phyloP scores from a whole-genome alignment of 1,140 invertebrate species.

The Venturia canescens region DNA sequence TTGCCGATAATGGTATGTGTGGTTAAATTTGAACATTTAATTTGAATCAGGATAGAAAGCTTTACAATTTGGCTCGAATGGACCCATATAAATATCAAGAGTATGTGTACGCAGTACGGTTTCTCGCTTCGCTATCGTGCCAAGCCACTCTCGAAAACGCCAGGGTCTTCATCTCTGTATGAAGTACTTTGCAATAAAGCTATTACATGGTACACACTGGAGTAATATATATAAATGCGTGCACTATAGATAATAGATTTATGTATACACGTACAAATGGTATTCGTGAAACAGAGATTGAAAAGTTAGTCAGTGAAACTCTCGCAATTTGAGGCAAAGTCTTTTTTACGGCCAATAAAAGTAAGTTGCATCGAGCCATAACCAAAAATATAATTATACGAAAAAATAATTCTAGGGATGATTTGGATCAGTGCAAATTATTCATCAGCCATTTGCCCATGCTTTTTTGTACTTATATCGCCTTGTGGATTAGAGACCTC shows the following conservation, averaged over 20 bases:
- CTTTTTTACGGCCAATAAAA: slow-evolving; percentile 3
- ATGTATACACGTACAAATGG: background rate
- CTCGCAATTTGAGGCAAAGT: background rate
- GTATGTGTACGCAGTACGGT: slow-evolving; percentile 39
- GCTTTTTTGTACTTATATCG: too few species aligned
- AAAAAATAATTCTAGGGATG: too few species aligned
- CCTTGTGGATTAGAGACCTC: too few species aligned
- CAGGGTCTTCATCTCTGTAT: slow-evolving; percentile 37
- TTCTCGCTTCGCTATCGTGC: slow-evolving; percentile 37
- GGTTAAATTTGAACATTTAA: too few species aligned
- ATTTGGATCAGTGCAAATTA: too few species aligned
- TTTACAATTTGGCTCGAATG: background rate
- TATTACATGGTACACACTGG: background rate
- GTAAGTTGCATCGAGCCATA: background rate
- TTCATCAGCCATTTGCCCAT: too few species aligned
- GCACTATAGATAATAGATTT: background rate
- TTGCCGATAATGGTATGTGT: too few species aligned
- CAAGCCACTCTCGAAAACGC: slow-evolving; percentile 15
- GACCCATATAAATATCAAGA: background rate
- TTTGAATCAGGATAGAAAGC: too few species aligned
- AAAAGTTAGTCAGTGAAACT: slow-evolving; percentile 19
- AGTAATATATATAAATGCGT: slow-evolving; percentile 6
- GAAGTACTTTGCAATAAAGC: slow-evolving; percentile 16
- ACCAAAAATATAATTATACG: too few species aligned
- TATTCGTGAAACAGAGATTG: slow-evolving; percentile 2